Conservation (phyloP, 2,113 vertebrate genomes). For the Corythornis vintsioides region DNA sequence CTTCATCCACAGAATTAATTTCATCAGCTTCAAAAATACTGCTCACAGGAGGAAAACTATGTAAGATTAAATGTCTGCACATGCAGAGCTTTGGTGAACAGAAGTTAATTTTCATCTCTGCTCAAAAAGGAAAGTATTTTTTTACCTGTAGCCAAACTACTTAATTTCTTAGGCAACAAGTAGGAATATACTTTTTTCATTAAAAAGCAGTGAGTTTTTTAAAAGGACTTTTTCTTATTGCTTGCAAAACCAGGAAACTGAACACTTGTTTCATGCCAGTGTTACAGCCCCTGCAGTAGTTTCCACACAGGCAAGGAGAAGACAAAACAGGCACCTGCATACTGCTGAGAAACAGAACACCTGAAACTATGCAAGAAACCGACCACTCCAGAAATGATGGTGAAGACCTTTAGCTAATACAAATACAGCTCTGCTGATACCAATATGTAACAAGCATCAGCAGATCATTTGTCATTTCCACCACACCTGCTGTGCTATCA, state of each 20-base stretch:
- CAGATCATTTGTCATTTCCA: background rate
- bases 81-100: background rate
- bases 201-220: background rate
- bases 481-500: background rate
- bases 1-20: background rate
- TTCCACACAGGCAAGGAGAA: background rate
- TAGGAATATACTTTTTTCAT: background rate
- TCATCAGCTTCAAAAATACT: background rate
- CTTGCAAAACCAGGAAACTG: background rate
- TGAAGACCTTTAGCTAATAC: background rate
- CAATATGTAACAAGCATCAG: background rate
- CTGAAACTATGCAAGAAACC: background rate
- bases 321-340: background rate
- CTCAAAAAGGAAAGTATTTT: background rate
- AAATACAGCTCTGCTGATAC: background rate
- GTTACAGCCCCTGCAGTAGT: background rate
- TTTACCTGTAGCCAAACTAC: background rate
- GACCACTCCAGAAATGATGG: background rate
- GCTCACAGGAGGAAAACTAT: background rate
- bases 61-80: background rate
- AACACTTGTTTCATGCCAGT: background rate
- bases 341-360: background rate
- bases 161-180: background rate
- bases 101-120: background rate
- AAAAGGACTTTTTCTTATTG: background rate